These are phyloP conservation scores for Taeniopygia guttata DNA, from an alignment of 2,797 vertebrate genomes.

Conservation along the genomic window DNA sequence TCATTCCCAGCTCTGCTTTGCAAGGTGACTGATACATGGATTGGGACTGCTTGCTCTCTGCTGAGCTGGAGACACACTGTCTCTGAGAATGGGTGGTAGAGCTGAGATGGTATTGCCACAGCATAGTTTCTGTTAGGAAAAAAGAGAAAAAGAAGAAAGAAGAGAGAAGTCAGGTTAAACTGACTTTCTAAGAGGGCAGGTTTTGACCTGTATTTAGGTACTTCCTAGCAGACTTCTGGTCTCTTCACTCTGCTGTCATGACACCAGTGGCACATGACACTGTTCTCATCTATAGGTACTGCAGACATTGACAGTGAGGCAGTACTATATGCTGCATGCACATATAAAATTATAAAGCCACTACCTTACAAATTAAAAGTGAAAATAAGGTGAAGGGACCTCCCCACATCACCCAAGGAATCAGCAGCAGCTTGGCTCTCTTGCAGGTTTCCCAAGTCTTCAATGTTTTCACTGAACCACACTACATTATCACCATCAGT, in stretches of 20 bases:
- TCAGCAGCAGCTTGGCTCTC: neutral
- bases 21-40: neutral
- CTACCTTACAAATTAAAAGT: neutral
- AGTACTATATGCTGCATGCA: neutral
- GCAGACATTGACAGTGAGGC: neutral
- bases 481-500: neutral
- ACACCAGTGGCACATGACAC: neutral
- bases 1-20: slow-evolving; percentile 40
- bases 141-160: accelerated
- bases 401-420: neutral
- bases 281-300: neutral
- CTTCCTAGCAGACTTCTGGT: neutral
- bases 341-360: neutral
- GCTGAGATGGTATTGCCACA: slow-evolving; percentile 34
- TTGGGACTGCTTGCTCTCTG: neutral
- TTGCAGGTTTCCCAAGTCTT: neutral
- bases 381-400: neutral
- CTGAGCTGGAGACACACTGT: slow-evolving; percentile 55
- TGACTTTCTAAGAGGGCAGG: neutral
- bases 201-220: neutral
- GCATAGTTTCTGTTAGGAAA: slow-evolving; percentile 35
- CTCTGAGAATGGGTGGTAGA: slow-evolving; percentile 46
- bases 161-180: neutral
- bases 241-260: neutral
- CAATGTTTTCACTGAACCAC: neutral